phyloP scores from a whole-genome alignment of 2,113 vertebrate genomes.

The Lamprologus callipterus region DNA sequence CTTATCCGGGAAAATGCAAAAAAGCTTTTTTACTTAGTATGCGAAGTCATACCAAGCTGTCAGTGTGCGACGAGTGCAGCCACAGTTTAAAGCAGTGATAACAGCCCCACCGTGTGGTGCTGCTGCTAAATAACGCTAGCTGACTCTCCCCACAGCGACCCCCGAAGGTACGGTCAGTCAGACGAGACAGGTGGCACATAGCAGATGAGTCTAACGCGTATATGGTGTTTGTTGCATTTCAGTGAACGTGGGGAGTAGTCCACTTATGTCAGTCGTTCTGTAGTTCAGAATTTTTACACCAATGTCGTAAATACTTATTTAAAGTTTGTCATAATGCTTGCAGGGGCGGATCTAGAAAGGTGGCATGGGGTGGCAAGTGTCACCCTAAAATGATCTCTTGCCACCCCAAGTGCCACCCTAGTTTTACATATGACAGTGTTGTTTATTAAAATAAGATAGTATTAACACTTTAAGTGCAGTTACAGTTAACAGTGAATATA shows the following conservation, averaged over 20 bases:
- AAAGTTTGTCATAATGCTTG: neutral
- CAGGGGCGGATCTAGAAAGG: neutral
- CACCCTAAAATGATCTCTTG: rapidly evolving
- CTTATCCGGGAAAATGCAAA: neutral
- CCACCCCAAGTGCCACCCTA: neutral
- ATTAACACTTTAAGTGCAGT: neutral
- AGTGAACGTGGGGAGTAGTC: rapidly evolving
- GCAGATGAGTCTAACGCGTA: neutral
- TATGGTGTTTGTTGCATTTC: neutral
- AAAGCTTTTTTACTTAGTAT: neutral
- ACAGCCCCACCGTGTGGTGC: neutral
- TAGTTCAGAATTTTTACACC: neutral
- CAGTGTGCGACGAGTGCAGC: neutral
- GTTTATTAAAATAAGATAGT: neutral
- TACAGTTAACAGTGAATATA: neutral
- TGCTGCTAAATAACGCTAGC: rapidly evolving
- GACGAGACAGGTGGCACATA: rapidly evolving
- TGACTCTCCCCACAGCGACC: neutral
- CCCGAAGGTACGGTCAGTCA: neutral
- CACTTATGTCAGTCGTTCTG: neutral
- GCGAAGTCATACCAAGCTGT: neutral
- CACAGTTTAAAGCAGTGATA: neutral
- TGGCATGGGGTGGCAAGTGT: neutral
- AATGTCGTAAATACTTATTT: neutral
- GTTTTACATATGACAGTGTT: neutral